phyloP scores from a whole-genome alignment of 2,888 invertebrate genomes.

The Drosophila mayaguana region DNA sequence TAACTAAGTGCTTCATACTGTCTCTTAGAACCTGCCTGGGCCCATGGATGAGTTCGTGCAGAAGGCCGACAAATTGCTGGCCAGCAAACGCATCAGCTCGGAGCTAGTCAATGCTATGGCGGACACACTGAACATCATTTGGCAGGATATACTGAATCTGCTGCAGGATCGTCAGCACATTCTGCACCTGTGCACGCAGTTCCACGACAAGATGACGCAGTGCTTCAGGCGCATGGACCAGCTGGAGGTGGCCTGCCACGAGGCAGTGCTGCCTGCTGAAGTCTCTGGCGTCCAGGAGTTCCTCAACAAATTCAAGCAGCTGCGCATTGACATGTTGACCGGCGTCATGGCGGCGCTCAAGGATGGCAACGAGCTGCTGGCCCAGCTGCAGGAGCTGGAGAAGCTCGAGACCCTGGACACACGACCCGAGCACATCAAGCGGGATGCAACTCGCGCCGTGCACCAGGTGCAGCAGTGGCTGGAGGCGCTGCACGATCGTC shows the following conservation, averaged over 20 bases:
- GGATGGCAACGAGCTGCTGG: slow-evolving; percentile 91
- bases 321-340: slow-evolving; percentile 90
- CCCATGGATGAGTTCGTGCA: slow-evolving; percentile 94
- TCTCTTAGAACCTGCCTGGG: slow-evolving; percentile 91
- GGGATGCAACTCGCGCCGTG: slow-evolving; percentile 86
- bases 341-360: slow-evolving; percentile 92
- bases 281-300: slow-evolving; percentile 90
- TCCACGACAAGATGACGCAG: slow-evolving; percentile 90
- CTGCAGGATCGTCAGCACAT: slow-evolving; percentile 91
- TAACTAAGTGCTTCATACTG: neutral
- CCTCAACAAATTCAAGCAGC: slow-evolving; percentile 90
- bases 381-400: slow-evolving; percentile 90
- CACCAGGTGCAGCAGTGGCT: slow-evolving; percentile 91
- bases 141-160: slow-evolving; percentile 93
- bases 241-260: slow-evolving; percentile 89
- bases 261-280: slow-evolving; percentile 89
- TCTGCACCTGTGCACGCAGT: slow-evolving; percentile 91
- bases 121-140: slow-evolving; percentile 90
- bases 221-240: slow-evolving; percentile 89
- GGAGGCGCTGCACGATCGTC: slow-evolving; percentile 90
- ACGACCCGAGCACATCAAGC: slow-evolving; percentile 88
- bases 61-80: slow-evolving; percentile 94
- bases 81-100: slow-evolving; percentile 90
- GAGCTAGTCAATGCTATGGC: slow-evolving; percentile 96
- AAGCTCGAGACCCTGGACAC: slow-evolving; percentile 91